Base-by-base conservation (phyloP, 2,113 vertebrate genomes). In the Empidonax alnorum region DNA sequence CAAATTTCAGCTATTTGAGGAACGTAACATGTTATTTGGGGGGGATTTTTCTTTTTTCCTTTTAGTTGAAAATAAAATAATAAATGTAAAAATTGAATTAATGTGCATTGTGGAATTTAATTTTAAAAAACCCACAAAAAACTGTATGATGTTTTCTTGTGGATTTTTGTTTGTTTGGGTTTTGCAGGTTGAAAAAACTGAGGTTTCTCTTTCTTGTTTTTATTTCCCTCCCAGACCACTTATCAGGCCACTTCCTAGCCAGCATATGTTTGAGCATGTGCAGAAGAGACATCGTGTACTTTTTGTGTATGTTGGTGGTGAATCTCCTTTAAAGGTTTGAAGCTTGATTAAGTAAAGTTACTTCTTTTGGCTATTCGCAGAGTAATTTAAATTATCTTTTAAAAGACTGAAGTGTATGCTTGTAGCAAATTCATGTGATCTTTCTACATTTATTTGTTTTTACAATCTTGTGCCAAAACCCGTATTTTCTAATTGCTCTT, bases 231-330 rank as follows among this genome's bases (percentile, higher is more conserved):
- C 37, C 95, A 99, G 99, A 75, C 99, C 99, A 44, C 97, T 99
- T 5, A 98, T 99, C 69, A 98, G 99, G 33, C 97, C 98, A 3
- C 99, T 99, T 93, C 99, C 99, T 73, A 99, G 99, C 97, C 98
- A 98, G 94, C 99, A 99, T 94, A 99, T 99, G 98, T 99, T 99
- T 47, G 98, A 99, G 42, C 99, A 99, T 73, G 98, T 99, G 84
- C 97, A 98, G 84, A 99, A 99, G 86, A 98, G 99, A 31, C 99
- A 99, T 62, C 97, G 95, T 49, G 99, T 99, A 21, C 98, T 99
- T 61, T 99, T 99, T 83, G 97, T 99, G 63, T 99, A 99, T 53
- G 84, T 99, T 78, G 99, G 99, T 42, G 98, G 98, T 89, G 99
- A 99, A 94, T 99, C 99, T 82, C 98, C 98, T 59, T 98, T 99